Percentiles rank a stretch among this genome's conserved stretches.
These are phyloP conservation scores for Tigriopus japonicus DNA, from an alignment of 1,140 invertebrate species.

Conservation along the genomic window DNA sequence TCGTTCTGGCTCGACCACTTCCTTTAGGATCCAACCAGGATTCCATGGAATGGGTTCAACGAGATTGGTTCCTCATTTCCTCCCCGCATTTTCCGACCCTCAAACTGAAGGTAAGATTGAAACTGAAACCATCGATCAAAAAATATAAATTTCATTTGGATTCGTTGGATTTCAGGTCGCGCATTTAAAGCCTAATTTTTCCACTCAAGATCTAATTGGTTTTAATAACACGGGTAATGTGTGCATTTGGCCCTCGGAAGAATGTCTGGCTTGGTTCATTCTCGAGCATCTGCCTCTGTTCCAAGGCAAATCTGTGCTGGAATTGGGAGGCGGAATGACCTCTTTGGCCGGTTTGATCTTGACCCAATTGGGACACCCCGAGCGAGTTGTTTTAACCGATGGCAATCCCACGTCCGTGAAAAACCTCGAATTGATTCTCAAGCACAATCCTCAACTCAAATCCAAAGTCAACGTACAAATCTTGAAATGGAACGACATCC, in stretches of 20 bases:
- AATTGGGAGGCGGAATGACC: conserved; percentile 68
- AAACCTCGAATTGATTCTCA: conserved; percentile 44
- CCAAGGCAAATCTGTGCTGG: conserved; percentile 43
- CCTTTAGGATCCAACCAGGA: no score
- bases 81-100: no score
- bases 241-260: conserved; percentile 74
- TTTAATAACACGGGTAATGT: conserved; percentile 84
- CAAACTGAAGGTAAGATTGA: no score
- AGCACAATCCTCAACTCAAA: conserved; percentile 35
- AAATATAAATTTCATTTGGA: no score
- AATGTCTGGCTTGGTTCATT: conserved; percentile 53
- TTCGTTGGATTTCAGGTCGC: no score
- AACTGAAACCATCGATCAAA: no score
- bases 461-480: conserved; percentile 13
- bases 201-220: conserved; percentile 38
- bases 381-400: conserved; percentile 45
- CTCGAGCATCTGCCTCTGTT: conserved; percentile 44
- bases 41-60: no score
- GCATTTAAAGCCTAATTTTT: no score
- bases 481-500: background rate
- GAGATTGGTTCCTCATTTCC: no score
- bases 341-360: conserved; percentile 54
- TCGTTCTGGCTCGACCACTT: no score
- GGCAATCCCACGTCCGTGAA: conserved; percentile 54
- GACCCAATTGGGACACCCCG: conserved; percentile 37